A percentile compares a stretch with the other conserved stretches of the same genome.
Conservation (phyloP, 2,797 vertebrate genomes). For the Enteromius treurensis region DNA sequence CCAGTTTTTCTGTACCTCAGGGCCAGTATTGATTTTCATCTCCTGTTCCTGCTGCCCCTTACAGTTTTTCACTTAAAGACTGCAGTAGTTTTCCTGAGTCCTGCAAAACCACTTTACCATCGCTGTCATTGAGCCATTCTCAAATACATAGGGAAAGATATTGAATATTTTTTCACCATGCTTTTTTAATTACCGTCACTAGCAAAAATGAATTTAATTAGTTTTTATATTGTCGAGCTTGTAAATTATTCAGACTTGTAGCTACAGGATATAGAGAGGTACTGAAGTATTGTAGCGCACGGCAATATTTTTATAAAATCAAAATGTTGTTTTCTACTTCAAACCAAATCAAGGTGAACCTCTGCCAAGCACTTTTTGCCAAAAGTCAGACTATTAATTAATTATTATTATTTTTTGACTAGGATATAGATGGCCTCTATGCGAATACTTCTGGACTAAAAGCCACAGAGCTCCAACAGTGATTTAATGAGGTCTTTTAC, state of each 20-base stretch:
- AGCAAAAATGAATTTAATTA: neutral
- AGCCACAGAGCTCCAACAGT: neutral
- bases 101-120: conserved; percentile 3
- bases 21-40: conserved; percentile 45
- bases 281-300: neutral
- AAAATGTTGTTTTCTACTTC: neutral
- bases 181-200: neutral
- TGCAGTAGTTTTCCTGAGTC: conserved; percentile 2
- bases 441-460: neutral
- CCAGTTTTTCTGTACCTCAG: neutral
- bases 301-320: neutral
- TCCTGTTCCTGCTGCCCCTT: neutral
- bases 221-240: neutral
- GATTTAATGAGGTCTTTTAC: neutral
- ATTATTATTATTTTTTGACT: neutral
- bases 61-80: conserved; percentile 4
- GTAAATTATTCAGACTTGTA: neutral
- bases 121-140: neutral
- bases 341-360: neutral
- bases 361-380: neutral
- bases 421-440: neutral
- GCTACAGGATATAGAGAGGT: neutral
- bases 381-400: neutral
- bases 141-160: neutral
- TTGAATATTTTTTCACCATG: neutral